A percentile compares a stretch with the other conserved stretches of the same genome.
phyloP scores from a whole-genome alignment of 2,888 invertebrate species.

The Apamea crenata region DNA sequence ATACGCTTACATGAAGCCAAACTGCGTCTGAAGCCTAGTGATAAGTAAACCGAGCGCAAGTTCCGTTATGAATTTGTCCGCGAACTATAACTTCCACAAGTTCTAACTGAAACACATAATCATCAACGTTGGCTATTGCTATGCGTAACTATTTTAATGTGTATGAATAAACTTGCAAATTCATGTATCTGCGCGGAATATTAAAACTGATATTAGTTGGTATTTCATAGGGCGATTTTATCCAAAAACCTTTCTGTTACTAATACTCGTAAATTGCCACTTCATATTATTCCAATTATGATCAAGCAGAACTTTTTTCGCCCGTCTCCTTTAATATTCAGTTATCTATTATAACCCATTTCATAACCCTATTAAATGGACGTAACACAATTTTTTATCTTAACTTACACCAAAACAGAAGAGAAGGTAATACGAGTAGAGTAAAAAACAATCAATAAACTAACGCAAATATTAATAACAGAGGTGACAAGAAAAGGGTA shows the following conservation, averaged over 20 bases:
- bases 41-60: constrained; percentile 66
- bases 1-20: constrained; percentile 48
- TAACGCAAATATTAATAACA: constrained; percentile 8
- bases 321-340: neutral
- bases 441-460: neutral
- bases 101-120: constrained; percentile 60
- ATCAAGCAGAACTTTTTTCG: neutral
- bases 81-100: constrained; percentile 62
- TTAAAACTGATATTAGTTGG: neutral
- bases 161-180: neutral
- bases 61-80: constrained; percentile 68
- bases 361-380: neutral
- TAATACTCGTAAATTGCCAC: neutral
- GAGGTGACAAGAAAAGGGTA: neutral
- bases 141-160: constrained; percentile 3
- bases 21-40: constrained; percentile 61
- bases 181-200: neutral
- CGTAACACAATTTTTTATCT: neutral
- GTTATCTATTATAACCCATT: neutral
- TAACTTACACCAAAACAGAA: neutral
- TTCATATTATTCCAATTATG: neutral
- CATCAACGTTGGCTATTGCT: constrained; percentile 18
- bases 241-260: neutral
- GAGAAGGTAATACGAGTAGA: neutral
- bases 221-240: neutral